Evolutionary conservation across 2,113 vertebrate species (phyloP), one percentile per base, ranked within the genome.

Genomic region (Epinephelus lanceolatus): DNA sequence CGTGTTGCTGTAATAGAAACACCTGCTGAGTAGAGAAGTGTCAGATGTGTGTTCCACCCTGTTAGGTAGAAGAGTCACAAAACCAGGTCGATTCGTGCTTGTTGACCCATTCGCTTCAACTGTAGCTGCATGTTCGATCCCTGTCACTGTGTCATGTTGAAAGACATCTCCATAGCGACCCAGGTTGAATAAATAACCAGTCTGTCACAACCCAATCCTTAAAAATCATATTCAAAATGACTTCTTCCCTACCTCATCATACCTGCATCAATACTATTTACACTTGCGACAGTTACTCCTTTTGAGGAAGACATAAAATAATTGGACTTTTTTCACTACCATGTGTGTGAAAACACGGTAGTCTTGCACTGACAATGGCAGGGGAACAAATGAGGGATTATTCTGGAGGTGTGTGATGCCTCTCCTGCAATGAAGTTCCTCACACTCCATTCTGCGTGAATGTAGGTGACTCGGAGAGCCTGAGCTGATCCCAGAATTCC

Each of bases 401-500:
- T 94, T 92, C 90, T 84, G 82, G 78, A 94, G 90, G 87, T 91
- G 92, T 92, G 92, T 92, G 92, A 91, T 90, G 91, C 86, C 92
- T 90, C 82, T 92, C 91, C 85, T 87, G 84, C 91, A 84, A 93
- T 93, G 93, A 95, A 94, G 94, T 94, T 95, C 94, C 94, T 91
- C 92, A 95, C 93, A 95, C 93, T 94, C 91, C 85, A 93, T 95
- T 95, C 93, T 91, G 92, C 93, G 91, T 94, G 91, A 95, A 95
- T 94, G 93, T 94, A 96, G 94, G 94, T 95, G 93, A 95, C 94
- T 92, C 76, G 71, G 93, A 91, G 94, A 95, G 93, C 93, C 95
- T 96, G 95, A 95, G 94, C 94, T 94, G 95, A 95, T 95, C 95
- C 94, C 92, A 95, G 94, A 96, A 96, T 96, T 96, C 95, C 95